Evolutionary conservation across 2,888 invertebrate genomes (phyloP).

Genomic region (Drosophila limbata): DNA sequence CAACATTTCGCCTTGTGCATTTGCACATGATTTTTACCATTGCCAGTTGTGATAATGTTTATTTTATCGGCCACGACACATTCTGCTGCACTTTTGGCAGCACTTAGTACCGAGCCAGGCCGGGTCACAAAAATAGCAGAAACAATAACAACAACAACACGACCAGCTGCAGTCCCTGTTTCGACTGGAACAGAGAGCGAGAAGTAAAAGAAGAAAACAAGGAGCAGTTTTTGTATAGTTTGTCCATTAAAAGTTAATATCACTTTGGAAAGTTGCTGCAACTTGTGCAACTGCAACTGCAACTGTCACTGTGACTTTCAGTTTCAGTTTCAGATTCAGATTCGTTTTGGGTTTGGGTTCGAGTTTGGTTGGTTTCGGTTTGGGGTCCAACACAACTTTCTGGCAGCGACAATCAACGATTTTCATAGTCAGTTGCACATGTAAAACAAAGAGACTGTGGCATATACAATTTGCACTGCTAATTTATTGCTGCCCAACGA

Average conservation of each 20-base stretch:
- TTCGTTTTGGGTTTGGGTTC: constrained; percentile 20
- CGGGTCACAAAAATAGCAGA: constrained; percentile 67
- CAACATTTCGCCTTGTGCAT: constrained; percentile 62
- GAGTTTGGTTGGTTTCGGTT: constrained; percentile 3
- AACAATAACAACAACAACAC: constrained; percentile 7
- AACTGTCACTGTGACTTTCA: constrained; percentile 30
- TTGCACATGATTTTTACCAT: constrained; percentile 78
- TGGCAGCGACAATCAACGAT: constrained; percentile 78
- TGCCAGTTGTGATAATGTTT: constrained; percentile 81
- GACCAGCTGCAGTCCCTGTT: constrained; percentile 6
- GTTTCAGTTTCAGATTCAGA: constrained; percentile 29
- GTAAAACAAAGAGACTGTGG: constrained; percentile 65
- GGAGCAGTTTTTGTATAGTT: constrained; percentile 77
- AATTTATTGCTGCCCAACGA: constrained; percentile 55
- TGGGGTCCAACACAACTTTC: constrained; percentile 56
- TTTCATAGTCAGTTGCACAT: constrained; percentile 82
- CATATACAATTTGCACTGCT: constrained; percentile 63
- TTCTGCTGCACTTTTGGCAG: constrained; percentile 82
- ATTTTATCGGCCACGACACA: constrained; percentile 81
- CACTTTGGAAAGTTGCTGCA: constrained; percentile 73
- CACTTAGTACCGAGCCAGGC: constrained; percentile 71
- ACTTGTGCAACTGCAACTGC: constrained; percentile 41
- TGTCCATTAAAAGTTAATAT: constrained; percentile 82
- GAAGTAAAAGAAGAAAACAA: constrained; percentile 37
- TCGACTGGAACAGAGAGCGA: background rate